phyloP scores from a whole-genome alignment of 2,888 invertebrate species.

The Dioctria rufipes region DNA sequence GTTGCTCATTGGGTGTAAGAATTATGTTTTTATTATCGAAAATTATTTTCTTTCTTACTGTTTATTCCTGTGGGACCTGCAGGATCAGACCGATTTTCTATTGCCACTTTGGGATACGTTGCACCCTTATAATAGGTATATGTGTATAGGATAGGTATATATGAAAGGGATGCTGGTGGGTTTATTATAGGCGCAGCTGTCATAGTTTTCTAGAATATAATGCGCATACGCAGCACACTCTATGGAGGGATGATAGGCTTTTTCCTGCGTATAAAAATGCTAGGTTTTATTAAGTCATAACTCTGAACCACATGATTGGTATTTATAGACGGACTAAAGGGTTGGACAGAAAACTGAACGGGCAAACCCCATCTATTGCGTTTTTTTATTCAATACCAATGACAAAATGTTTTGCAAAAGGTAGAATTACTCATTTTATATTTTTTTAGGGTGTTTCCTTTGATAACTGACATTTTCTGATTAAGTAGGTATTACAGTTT shows the following conservation, averaged over 20 bases:
- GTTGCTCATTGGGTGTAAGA: slow-evolving; percentile 56
- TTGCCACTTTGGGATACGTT: neutral
- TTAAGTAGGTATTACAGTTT: too few species aligned
- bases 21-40: slow-evolving; percentile 57
- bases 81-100: neutral
- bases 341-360: neutral
- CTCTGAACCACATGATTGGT: too few species aligned
- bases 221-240: slow-evolving; percentile 19
- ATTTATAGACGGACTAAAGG: neutral
- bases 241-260: neutral
- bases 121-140: slow-evolving; percentile 6
- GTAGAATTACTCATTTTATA: neutral
- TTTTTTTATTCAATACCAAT: neutral
- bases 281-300: slow-evolving; percentile 47
- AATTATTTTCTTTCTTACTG: slow-evolving; percentile 47
- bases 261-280: neutral
- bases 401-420: slow-evolving; percentile 1
- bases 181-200: slow-evolving; percentile 30
- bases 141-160: too few species aligned
- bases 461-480: too few species aligned
- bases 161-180: slow-evolving; percentile 41
- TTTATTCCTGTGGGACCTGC: slow-evolving; percentile 25
- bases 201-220: too few species aligned
- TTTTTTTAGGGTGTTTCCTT: neutral
- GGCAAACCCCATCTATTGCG: neutral